These are phyloP conservation scores for Herminia tarsipennalis DNA, from an alignment of 2,888 invertebrate genomes.

Conservation along the genomic window DNA sequence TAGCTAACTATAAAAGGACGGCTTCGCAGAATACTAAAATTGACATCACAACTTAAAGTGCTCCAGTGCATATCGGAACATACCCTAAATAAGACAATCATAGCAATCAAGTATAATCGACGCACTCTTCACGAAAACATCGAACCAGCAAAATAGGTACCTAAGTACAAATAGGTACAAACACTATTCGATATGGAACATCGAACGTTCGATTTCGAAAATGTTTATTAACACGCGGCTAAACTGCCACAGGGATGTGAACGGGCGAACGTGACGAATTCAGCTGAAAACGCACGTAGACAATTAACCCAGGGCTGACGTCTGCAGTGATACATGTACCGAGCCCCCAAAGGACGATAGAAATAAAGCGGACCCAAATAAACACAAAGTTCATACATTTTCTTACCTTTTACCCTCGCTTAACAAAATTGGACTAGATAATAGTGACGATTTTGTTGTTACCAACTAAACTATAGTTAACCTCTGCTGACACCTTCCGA, in stretches of 20 bases:
- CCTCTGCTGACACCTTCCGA: background rate
- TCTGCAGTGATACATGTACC: conserved; percentile 73
- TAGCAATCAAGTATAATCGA: too few relatives aligned
- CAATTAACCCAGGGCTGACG: conserved; percentile 76
- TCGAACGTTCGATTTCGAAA: conserved; percentile 39
- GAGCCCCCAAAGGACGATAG: conserved; percentile 56
- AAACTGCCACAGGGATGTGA: conserved; percentile 44
- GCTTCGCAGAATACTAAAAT: too few relatives aligned
- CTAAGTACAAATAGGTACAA: too few relatives aligned
- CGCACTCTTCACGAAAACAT: too few relatives aligned
- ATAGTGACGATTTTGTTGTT: conserved; percentile 10
- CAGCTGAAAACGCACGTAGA: conserved; percentile 78
- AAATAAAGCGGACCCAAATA: conserved; percentile 66
- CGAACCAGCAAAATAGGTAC: too few relatives aligned
- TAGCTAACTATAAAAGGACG: too few relatives aligned
- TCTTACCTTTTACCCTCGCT: conserved; percentile 50
- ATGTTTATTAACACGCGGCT: conserved; percentile 55
- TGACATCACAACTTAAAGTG: too few relatives aligned
- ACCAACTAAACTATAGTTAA: conserved; percentile 1
- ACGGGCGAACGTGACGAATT: conserved; percentile 70
- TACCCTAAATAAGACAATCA: too few relatives aligned
- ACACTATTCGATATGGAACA: too few relatives aligned
- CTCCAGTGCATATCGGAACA: too few relatives aligned
- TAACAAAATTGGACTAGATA: conserved; percentile 39
- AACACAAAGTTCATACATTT: conserved; percentile 62